Conservation (phyloP, 1,140 invertebrate species). For the Drosophila sp. region DNA sequence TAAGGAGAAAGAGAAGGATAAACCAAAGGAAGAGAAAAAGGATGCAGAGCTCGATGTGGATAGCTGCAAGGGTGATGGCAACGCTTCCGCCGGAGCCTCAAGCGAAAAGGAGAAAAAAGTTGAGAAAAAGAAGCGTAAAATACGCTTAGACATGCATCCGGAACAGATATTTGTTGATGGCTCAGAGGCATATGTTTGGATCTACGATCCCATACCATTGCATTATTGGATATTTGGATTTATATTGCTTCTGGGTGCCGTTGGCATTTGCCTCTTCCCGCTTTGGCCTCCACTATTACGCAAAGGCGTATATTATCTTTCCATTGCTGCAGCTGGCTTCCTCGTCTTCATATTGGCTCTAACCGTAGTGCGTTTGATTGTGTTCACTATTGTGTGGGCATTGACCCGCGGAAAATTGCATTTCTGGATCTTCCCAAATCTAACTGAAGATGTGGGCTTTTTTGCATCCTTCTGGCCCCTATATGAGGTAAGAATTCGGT, state of each 20-base stretch:
- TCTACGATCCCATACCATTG: slow-evolving; percentile 98
- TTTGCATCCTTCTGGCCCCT: slow-evolving; percentile 99
- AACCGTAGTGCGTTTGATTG: slow-evolving; percentile 93
- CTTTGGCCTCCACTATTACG: slow-evolving; percentile 97
- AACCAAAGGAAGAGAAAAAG: slow-evolving; percentile 53
- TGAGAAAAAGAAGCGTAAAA: slow-evolving; percentile 87
- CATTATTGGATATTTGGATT: slow-evolving; percentile 98
- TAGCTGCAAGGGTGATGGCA: slow-evolving; percentile 47
- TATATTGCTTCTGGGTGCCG: slow-evolving; percentile 95
- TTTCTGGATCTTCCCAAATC: slow-evolving; percentile 98
- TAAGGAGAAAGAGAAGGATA: slow-evolving; percentile 84
- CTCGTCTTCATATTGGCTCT: slow-evolving; percentile 96
- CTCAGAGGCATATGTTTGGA: slow-evolving; percentile 98
- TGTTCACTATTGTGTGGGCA: slow-evolving; percentile 96
- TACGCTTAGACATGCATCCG: slow-evolving; percentile 97
- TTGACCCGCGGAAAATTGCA: slow-evolving; percentile 95
- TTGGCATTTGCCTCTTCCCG: slow-evolving; percentile 98
- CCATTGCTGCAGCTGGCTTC: slow-evolving; percentile 96
- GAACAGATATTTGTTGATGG: slow-evolving; percentile 97
- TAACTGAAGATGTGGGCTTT: slow-evolving; percentile 99
- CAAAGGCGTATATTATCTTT: slow-evolving; percentile 98
- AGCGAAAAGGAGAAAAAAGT: slow-evolving; percentile 74
- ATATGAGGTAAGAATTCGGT: slow-evolving; percentile 89
- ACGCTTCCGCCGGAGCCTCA: slow-evolving; percentile 34
- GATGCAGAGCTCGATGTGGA: slow-evolving; percentile 46